Evolutionary conservation across 1,140 invertebrate species (phyloP), one percentile per base, ranked within the genome.

Genomic region (Bradysia coprophila): DNA sequence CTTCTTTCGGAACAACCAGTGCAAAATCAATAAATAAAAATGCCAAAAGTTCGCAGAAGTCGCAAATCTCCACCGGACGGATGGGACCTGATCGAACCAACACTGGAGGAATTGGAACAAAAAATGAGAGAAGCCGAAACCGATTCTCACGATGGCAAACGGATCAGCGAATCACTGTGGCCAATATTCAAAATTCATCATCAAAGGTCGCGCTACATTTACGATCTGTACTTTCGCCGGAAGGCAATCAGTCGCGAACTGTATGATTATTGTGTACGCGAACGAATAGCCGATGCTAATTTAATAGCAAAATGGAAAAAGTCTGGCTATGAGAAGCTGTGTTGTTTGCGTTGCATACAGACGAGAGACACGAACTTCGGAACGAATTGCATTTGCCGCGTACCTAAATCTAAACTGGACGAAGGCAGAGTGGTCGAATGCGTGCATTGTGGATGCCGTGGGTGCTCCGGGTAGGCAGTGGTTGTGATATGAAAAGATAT

Each of bases 281-380:
- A 98, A 62, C 93, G 93, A 55, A 93, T 98, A 46, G 95, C 95
- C 1, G 95, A 99, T 59, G 81, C 78, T 45, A 96, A 97, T 58
- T 65, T 99, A 2, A 98, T 98, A 52, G 96, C 96, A 0, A 99
- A 99, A 60, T 99, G 96, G 96, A 98, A 98, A 60, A 99, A 99
- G 63, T 86, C 91, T 48, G 96, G 96, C 0, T 99, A 98, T 67
- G 96, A 99, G 65, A 99, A 98, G 59, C 65, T 99, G 4, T 99
- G 96, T 55, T 99, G 96, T 61, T 65, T 99, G n/a, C 69, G 94
- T 9, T 99, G 96, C 59, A 98, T 99, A 54, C 96, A 99, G 57
- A 89, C 90, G 0, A 75, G 94, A 53, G 94, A 99, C 55, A 99
- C 96, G 2, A 98, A 98, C 65, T 99, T 98, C 67, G 91, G 87